Base-by-base conservation (phyloP, 2,888 invertebrate genomes). In the Sinelater perroti region DNA sequence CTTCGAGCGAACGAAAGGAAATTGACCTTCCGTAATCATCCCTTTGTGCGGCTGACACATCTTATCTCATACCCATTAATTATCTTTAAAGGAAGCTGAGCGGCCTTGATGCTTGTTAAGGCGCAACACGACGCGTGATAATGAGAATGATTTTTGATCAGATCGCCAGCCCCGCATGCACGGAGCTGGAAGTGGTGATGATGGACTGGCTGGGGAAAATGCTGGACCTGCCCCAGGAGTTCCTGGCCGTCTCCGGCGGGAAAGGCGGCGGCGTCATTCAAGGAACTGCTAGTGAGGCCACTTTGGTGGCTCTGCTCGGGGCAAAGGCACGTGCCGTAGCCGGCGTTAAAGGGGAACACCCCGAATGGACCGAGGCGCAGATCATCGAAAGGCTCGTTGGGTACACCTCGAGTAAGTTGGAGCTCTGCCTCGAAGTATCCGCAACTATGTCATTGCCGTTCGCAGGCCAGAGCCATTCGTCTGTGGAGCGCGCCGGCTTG, bases 151-250 rank as follows among this genome's bases (percentile, higher is more conserved):
- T 31, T 31, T 31, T n/a, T n/a, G n/a, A n/a, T 33, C 74, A 93
- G 93, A 93, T 93, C 64, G 89, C 95, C 0, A 94, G 95, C 78
- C 97, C 97, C 0, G 95, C 96, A 0, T 97, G 96, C 74, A 97
- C 97, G 0, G 97, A 97, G 76, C 80, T 97, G 54, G 97, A 97
- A 79, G 95, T 96, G 1, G 89, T 94, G 14, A 95, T 95, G 90
- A 79, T 97, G 72, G 95, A 97, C 79, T 97, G 97, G 97, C 79
- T 97, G 65, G 97, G 94, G 33, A 93, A 95, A 80, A 91, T 96
- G 89, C 74, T 97, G 50, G 89, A 90, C 1, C 81, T 97, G 3
- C 97, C 97, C 0, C 82, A 88, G 11, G 86, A 87, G 66, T 97
- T 97, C 78, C 80, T 97, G 42, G 90, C 93, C 1, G 85, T 87